Base-by-base conservation (phyloP, 2,113 vertebrate genomes). In the Chaenogobius annularis region DNA sequence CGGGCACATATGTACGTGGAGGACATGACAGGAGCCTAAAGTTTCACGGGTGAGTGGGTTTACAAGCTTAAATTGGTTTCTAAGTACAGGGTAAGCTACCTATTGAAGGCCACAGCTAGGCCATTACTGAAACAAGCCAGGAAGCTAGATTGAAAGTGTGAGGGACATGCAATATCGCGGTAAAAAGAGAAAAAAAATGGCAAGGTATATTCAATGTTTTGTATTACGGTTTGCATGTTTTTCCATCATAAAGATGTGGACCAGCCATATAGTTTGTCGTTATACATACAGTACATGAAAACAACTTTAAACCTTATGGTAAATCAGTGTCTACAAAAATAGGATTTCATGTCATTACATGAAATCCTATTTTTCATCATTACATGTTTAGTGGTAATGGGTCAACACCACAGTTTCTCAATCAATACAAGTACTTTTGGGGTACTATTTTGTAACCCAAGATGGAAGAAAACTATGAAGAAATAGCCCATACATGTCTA, bases 51-150 rank as follows among this genome's bases (percentile, higher is more conserved):
- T 83, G 84, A 87, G 68, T 77, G 78, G 74, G 73, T 85, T 85
- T 81, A 83, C 80, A 81, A 81, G 78, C 79, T 69, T 74, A 84
- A 89, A 88, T 88, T 71, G 79, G 63, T 86, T 82, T 77, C 79
- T 89, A 89, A 90, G 75, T 86, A 81, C 70, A 87, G 78, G 80
- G 77, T 83, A 75, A 31, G 78, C 75, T 78, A 75, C 73, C 80
- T 69, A 76, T 77, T 77, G 65, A 23, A 84, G 79, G 82, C 78
- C 80, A 77, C 74, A 79, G 71, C 77, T 77, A 78, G 75, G 73
- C 83, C 82, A 87, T 86, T 88, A 83, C 82, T 10, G 61, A 66
- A 68, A 67, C 63, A 75, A 65, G 23, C 58, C 61, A 63, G 61
- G 17, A n/a, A n/a, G 15, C 61, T 10, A 43, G 35, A 63, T n/a